A percentile compares a stretch with the other conserved stretches of the same genome.
Evolutionary conservation across 2,888 invertebrate species (phyloP).

Genomic region (Fissipunctia ypsillon): DNA sequence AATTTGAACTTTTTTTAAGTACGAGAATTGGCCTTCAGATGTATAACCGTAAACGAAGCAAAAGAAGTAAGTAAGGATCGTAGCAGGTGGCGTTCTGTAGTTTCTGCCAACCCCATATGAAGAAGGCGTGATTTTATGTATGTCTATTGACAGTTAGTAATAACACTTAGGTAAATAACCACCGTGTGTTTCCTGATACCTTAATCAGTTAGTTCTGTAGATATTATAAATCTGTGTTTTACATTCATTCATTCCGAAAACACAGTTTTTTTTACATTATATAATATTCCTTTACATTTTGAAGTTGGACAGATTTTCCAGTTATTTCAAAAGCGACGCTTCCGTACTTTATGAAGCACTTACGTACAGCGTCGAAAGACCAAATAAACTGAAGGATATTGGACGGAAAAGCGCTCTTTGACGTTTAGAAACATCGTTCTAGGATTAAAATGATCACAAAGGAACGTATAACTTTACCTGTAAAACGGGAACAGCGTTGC

Average conservation of each 20-base stretch:
- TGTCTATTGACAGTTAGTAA: background rate
- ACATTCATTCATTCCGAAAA: constrained; percentile 21
- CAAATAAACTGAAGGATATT: constrained; percentile 58
- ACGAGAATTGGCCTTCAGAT: no score
- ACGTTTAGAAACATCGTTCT: constrained; percentile 44
- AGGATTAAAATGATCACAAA: constrained; percentile 52
- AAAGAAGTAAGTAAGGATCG: background rate
- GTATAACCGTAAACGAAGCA: background rate
- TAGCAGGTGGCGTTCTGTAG: background rate
- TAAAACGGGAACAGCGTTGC: constrained; percentile 13
- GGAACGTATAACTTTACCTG: constrained; percentile 33
- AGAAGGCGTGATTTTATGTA: background rate
- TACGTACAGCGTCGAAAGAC: constrained; percentile 47
- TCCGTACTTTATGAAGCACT: constrained; percentile 23
- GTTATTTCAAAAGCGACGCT: constrained; percentile 19
- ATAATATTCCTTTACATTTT: background rate
- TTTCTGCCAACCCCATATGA: background rate
- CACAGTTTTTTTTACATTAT: constrained; percentile 1
- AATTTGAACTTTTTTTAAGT: no score
- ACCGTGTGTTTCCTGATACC: background rate
- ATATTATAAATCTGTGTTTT: background rate
- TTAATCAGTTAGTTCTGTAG: background rate
- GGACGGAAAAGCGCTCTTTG: constrained; percentile 56
- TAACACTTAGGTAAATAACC: no score
- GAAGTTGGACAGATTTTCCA: constrained; percentile 2